Evolutionary conservation across 2,797 vertebrate genomes (phyloP).

Genomic region (Hyperoplus immaculatus): DNA sequence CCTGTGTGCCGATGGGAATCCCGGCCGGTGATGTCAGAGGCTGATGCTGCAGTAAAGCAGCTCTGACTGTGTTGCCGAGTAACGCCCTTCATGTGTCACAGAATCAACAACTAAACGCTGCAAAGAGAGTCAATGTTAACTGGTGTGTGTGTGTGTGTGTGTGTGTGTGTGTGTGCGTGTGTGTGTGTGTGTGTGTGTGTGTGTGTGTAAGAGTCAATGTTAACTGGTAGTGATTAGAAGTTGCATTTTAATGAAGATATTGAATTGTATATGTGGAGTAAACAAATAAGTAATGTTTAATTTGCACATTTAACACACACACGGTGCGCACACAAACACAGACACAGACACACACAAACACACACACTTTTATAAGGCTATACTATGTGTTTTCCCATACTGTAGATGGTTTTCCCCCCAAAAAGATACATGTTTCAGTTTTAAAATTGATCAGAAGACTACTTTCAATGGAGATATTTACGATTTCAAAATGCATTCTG

Average conservation of each 20-base stretch:
- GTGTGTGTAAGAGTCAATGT: no score
- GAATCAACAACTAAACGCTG: constrained; percentile 48
- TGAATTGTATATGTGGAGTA: no score
- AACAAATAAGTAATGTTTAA: no score
- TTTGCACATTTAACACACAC: background rate
- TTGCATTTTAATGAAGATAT: no score
- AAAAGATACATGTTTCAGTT: background rate
- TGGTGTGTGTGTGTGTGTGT: no score
- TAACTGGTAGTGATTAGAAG: no score
- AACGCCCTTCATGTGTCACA: constrained; percentile 44
- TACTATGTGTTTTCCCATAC: no score
- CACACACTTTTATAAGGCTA: no score
- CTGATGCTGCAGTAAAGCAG: constrained; percentile 61
- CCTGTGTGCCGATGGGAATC: constrained; percentile 72
- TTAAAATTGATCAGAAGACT: background rate
- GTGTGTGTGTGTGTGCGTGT: no score
- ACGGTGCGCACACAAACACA: constrained; percentile 2
- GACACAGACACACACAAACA: background rate
- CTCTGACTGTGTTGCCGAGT: constrained; percentile 26
- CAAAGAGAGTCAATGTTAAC: background rate
- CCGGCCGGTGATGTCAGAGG: constrained; percentile 71
- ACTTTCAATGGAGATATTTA: background rate
- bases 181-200: no score
- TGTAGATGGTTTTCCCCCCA: background rate
- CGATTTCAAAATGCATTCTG: background rate